Percentiles rank a stretch among this genome's conserved stretches.
Conservation (phyloP, 1,140 invertebrate species). For the Anastrepha ludens region DNA sequence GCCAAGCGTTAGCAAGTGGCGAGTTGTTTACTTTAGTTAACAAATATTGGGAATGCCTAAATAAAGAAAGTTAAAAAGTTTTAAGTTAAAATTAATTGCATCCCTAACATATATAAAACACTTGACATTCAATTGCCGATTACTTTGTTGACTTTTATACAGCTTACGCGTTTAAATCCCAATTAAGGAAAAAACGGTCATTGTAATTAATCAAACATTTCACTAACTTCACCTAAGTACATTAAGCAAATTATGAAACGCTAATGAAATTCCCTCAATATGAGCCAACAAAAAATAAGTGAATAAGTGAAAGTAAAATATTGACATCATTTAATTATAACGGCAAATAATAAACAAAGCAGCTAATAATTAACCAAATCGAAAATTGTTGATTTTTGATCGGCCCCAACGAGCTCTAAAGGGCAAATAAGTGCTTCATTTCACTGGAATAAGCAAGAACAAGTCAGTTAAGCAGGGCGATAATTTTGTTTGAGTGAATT, state of each 20-base stretch:
- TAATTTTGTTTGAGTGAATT: neutral
- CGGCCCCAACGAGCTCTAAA: neutral
- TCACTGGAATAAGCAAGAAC: neutral
- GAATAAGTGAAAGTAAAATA: neutral
- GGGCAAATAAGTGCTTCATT: neutral
- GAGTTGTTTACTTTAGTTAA: too few relatives aligned
- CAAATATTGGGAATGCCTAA: too few relatives aligned
- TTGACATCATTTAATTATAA: slow-evolving; percentile 5
- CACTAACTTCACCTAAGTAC: neutral
- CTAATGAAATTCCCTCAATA: slow-evolving; percentile 8
- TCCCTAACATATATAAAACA: too few relatives aligned
- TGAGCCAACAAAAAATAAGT: neutral
- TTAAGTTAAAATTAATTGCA: too few relatives aligned
- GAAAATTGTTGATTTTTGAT: slow-evolving; percentile 20
- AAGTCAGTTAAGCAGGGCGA: neutral
- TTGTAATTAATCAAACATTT: slow-evolving; percentile 2
- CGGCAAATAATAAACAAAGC: neutral
- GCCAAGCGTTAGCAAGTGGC: too few relatives aligned
- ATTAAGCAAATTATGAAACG: neutral
- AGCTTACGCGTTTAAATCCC: neutral
- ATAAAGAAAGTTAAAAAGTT: too few relatives aligned
- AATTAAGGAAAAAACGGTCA: slow-evolving; percentile 3
- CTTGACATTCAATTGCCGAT: too few relatives aligned
- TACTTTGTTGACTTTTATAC: too few relatives aligned
- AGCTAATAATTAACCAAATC: slow-evolving; percentile 12